phyloP scores from a whole-genome alignment of 2,888 invertebrate genomes.

The Didymodactylos carnosus region DNA sequence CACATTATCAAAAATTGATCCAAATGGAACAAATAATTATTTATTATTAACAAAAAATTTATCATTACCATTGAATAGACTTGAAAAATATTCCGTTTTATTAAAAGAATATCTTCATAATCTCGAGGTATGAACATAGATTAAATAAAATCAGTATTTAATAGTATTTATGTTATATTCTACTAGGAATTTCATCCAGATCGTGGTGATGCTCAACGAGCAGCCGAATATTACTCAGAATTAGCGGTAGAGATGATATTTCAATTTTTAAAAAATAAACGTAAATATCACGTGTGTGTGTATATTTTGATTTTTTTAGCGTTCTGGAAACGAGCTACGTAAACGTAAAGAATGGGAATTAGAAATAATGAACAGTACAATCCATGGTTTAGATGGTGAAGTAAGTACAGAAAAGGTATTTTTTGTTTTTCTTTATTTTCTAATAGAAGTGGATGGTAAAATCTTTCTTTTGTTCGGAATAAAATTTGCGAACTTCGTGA shows the following conservation, averaged over 20 bases:
- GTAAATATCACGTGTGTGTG: no score
- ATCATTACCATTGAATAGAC: background rate
- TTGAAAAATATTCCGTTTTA: background rate
- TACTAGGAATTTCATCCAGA: conserved; percentile 11
- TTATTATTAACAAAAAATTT: background rate
- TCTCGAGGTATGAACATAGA: background rate
- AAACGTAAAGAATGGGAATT: conserved; percentile 13
- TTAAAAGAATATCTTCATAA: background rate
- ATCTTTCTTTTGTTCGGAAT: no score
- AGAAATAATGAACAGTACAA: conserved; percentile 1
- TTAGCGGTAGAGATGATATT: background rate
- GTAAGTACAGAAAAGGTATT: background rate
- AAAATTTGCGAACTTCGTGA: no score
- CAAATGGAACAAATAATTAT: background rate
- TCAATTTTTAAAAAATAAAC: background rate
- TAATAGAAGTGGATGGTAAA: no score
- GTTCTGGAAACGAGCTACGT: background rate
- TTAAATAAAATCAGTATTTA: background rate
- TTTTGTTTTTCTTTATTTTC: background rate
- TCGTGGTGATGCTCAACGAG: conserved; percentile 14
- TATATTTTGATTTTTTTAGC: background rate
- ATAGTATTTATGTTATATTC: background rate
- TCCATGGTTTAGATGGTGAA: background rate
- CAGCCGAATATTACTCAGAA: conserved; percentile 11
- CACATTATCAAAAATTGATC: background rate